Percentiles rank a stretch among this genome's conserved stretches.
These are phyloP conservation scores for Octonoba sinensis DNA, from an alignment of 2,888 invertebrate genomes.

Conservation along the genomic window DNA sequence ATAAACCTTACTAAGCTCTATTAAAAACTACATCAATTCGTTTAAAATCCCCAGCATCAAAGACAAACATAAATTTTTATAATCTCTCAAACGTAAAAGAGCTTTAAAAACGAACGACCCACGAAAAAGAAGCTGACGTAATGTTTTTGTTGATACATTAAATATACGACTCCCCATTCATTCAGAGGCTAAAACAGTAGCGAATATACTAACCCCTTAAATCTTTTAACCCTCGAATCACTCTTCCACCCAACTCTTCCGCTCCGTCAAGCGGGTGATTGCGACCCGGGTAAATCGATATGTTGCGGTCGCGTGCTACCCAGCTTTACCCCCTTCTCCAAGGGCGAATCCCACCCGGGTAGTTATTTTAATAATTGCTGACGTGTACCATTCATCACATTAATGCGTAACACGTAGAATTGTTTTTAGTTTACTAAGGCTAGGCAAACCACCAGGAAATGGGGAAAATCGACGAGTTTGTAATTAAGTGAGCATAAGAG, in stretches of 20 bases:
- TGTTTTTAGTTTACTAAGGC: slow-evolving; percentile 29
- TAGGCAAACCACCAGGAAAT: no score
- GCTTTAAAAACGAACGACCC: no score
- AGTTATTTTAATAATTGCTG: slow-evolving; percentile 63
- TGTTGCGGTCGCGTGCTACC: slow-evolving; percentile 54
- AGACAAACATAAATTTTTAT: no score
- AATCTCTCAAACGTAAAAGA: no score
- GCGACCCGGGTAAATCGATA: slow-evolving; percentile 44
- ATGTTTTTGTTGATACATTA: no score
- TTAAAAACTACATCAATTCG: no score
- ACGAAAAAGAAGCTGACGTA: no score
- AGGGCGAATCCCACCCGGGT: slow-evolving; percentile 18
- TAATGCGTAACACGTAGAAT: slow-evolving; percentile 39
- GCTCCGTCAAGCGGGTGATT: slow-evolving; percentile 40
- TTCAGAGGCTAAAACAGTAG: no score
- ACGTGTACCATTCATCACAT: slow-evolving; percentile 53
- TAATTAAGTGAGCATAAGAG: slow-evolving; percentile 24
- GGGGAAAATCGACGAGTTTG: slow-evolving; percentile 24
- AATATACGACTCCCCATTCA: no score
- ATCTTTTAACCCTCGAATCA: background rate
- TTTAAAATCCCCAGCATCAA: no score
- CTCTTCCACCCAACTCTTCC: slow-evolving; percentile 17
- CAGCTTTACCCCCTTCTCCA: slow-evolving; percentile 19
- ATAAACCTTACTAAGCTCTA: no score
- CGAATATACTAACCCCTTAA: background rate